Percentiles rank a stretch among this genome's conserved stretches.
These are phyloP conservation scores for Ornithoptera priamus DNA, from an alignment of 2,888 invertebrate genomes.

Conservation along the genomic window DNA sequence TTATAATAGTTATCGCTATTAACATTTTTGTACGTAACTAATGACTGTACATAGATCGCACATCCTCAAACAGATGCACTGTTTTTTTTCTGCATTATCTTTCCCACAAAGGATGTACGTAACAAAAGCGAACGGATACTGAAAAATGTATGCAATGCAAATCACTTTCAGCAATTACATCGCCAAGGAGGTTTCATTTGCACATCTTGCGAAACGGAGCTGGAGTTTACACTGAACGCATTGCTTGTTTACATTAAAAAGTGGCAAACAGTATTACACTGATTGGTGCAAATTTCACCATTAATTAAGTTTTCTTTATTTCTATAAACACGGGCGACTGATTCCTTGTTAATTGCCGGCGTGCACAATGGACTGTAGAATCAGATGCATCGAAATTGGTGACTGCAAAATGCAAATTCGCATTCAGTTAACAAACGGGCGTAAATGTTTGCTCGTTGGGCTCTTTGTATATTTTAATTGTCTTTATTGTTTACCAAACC, in stretches of 20 bases:
- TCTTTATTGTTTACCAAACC: conserved; percentile 33
- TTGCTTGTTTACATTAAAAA: conserved; percentile 35
- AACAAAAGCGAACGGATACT: conserved; percentile 19
- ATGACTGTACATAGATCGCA: not conserved
- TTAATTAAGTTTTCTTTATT: conserved; percentile 63
- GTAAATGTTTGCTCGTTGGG: conserved; percentile 59
- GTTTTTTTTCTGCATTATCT: conserved; percentile 15
- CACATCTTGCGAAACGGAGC: conserved; percentile 16
- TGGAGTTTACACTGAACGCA: conserved; percentile 13
- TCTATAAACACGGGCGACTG: conserved; percentile 63
- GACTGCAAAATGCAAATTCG: conserved; percentile 55
- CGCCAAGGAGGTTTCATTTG: conserved; percentile 18
- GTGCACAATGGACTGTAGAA: conserved; percentile 54
- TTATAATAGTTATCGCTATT: not conserved
- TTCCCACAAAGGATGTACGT: conserved; percentile 12
- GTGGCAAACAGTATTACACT: conserved; percentile 35
- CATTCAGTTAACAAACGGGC: conserved; percentile 40
- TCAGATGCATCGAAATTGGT: conserved; percentile 50
- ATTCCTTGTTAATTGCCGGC: conserved; percentile 70
- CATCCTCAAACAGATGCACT: conserved; percentile 13
- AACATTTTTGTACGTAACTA: not conserved
- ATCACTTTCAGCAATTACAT: conserved; percentile 24
- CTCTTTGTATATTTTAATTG: conserved; percentile 62
- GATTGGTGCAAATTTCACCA: conserved; percentile 41
- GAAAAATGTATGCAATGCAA: conserved; percentile 24